Conservation (phyloP, 2,888 invertebrate species). For the Harpalus rufipes region DNA sequence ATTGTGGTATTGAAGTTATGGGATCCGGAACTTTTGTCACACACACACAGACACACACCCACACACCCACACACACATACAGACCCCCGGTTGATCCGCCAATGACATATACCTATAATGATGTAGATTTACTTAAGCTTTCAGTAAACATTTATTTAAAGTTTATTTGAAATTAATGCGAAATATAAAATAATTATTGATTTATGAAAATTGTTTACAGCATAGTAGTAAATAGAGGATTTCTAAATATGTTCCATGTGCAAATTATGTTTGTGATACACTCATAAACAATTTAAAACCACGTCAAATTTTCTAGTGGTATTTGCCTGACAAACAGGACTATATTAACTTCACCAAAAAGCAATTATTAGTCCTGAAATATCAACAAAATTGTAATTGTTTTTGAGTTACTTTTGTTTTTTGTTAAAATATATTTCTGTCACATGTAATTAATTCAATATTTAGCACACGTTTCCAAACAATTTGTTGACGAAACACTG, state of each 20-base stretch:
- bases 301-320: conserved; percentile 13
- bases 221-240: background rate
- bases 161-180: background rate
- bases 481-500: conserved; percentile 1
- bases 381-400: conserved; percentile 19
- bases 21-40: too few relatives aligned
- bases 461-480: conserved; percentile 13
- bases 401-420: conserved; percentile 15
- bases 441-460: background rate
- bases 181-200: conserved; percentile 1
- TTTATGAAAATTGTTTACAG: background rate
- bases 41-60: too few relatives aligned
- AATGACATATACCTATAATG: too few relatives aligned
- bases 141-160: too few relatives aligned
- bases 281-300: conserved; percentile 13
- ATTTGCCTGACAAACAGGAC: conserved; percentile 7
- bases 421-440: conserved; percentile 32
- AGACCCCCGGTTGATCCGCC: too few relatives aligned
- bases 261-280: conserved; percentile 8
- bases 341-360: conserved; percentile 17
- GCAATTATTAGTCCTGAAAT: conserved; percentile 28
- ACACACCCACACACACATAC: too few relatives aligned
- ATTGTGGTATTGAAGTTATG: too few relatives aligned
- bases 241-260: background rate
- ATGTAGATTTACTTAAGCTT: too few relatives aligned